Conservation (phyloP, 2,113 vertebrate genomes). For the Tychaedon coryphoeus region DNA sequence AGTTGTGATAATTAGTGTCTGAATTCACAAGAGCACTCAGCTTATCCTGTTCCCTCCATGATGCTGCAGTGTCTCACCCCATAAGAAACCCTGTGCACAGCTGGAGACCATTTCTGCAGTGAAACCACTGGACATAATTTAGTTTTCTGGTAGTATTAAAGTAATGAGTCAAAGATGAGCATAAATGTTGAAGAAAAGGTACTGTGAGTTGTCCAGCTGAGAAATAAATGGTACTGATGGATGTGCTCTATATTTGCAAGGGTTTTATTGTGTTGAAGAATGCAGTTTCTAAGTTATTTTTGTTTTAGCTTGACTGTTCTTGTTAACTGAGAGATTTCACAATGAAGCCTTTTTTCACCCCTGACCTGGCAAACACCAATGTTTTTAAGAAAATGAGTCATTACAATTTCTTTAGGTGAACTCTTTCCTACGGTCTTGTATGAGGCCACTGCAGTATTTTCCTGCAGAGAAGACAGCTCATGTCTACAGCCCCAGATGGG, state of each 20-base stretch:
- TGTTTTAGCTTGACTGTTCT: not conserved
- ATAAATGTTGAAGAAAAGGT: not conserved
- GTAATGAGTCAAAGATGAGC: constrained; percentile 28
- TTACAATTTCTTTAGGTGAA: not conserved
- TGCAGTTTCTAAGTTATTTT: not conserved
- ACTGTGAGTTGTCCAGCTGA: not conserved
- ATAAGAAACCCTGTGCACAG: not conserved
- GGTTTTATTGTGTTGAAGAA: not conserved
- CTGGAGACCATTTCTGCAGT: not conserved
- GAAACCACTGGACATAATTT: not conserved
- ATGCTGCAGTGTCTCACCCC: not conserved
- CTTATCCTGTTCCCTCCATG: not conserved
- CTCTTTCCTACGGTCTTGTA: not conserved
- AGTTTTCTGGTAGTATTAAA: constrained; percentile 36
- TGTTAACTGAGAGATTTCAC: not conserved
- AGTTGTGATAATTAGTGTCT: not conserved
- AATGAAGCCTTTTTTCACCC: not conserved
- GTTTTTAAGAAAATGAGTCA: not conserved
- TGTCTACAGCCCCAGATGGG: not conserved
- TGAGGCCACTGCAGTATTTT: not conserved
- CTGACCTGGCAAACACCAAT: not conserved
- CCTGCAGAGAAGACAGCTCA: not conserved
- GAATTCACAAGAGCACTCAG: not conserved
- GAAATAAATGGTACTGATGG: constrained; percentile 9
- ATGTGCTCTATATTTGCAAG: not conserved